phyloP scores from a whole-genome alignment of 2,113 vertebrate species.

The Gasterosteus aculeatus region DNA sequence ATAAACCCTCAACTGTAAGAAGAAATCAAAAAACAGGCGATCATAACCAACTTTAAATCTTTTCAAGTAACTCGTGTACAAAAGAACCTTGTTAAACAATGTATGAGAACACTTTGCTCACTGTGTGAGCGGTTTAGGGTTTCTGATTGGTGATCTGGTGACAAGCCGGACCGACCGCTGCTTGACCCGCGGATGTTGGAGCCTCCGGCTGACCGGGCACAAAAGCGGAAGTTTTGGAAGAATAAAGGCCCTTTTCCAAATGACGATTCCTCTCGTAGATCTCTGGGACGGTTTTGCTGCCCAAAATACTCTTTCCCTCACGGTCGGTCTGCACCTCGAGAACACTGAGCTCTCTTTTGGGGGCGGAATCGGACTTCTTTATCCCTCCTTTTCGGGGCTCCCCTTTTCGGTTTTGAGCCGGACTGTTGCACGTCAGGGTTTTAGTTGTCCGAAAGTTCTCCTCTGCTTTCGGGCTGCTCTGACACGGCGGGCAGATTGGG shows the following conservation, averaged over 20 bases:
- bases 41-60: neutral
- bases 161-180: slow-evolving; percentile 59
- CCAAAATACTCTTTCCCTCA: slow-evolving; percentile 71
- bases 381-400: slow-evolving; percentile 40
- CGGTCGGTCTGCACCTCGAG: slow-evolving; percentile 84
- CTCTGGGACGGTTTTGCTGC: slow-evolving; percentile 81
- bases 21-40: slow-evolving; percentile 6
- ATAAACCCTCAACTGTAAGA: neutral
- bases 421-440: slow-evolving; percentile 60
- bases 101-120: neutral
- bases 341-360: slow-evolving; percentile 80
- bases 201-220: slow-evolving; percentile 83
- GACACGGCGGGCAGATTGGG: slow-evolving; percentile 49
- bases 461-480: slow-evolving; percentile 49
- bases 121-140: slow-evolving; percentile 24
- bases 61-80: slow-evolving; percentile 16
- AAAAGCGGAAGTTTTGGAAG: slow-evolving; percentile 81
- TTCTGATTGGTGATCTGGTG: slow-evolving; percentile 69
- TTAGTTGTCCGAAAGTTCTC: slow-evolving; percentile 68
- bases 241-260: slow-evolving; percentile 84
- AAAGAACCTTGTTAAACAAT: neutral
- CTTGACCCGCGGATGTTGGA: slow-evolving; percentile 49
- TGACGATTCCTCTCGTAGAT: slow-evolving; percentile 84
- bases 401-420: slow-evolving; percentile 44
- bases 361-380: slow-evolving; percentile 45